Evolutionary conservation across 1,140 invertebrate genomes (phyloP), one percentile per base, ranked within the genome.

Genomic region (Holotrichia oblita): DNA sequence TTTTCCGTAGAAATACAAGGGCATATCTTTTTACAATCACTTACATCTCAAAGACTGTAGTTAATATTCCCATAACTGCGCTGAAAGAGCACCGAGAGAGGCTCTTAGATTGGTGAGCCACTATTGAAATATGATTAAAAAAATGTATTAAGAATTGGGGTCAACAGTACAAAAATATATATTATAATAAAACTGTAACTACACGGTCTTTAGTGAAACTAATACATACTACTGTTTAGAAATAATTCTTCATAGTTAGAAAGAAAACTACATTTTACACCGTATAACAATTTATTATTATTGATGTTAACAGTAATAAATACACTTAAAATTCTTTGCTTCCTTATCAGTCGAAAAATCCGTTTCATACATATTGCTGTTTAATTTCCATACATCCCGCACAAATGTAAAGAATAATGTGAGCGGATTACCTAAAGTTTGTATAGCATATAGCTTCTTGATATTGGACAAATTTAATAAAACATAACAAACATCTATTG

Each of bases 291-390:
- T 69, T 69, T 69, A 69, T 69, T 34, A 34, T 34, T 69, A 10
- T 27, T 69, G 20, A 69, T 27, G 6, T 69, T 69, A 69, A 69
- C 61, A 69, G 27, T 69, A 69, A 69, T 64, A 64, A 64, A 64
- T 69, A 69, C 61, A 69, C 61, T 27, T 69, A 69, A 55, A 69
- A 69, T 69, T 69, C 17, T 69, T 69, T 24, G 61, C 61, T 69
- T 69, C 61, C 61, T 69, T 27, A 69, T 69, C 61, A 69, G 27
- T 69, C 61, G 12, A 24, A 69, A 69, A 27, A 69, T 48, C 61
- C 61, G 14, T 34, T 69, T 27, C 61, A 10, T 24, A 27, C 22
- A 69, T 69, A 69, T 69, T 69, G 61, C 61, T 27, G 61, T 69
- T 7, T 27, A 34, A 34, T 69, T 22, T 69, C 20, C 27, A 69